Evolutionary conservation across 2,797 vertebrate species (phyloP).

Genomic region (Enteromius mattozi): DNA sequence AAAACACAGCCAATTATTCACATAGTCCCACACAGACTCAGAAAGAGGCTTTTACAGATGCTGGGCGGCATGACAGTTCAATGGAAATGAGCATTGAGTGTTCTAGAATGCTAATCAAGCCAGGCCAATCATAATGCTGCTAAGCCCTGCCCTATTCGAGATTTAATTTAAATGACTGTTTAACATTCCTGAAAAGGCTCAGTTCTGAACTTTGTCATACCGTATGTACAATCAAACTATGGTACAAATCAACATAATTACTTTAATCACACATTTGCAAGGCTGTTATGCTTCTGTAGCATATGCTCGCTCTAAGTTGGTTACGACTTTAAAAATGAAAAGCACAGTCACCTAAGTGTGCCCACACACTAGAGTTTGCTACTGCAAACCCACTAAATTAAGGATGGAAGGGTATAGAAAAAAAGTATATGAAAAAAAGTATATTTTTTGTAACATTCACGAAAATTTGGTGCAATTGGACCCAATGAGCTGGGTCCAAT

Average conservation of each 20-base stretch:
- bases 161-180: conserved; percentile 9
- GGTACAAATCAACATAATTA: not conserved
- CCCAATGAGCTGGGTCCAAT: not conserved
- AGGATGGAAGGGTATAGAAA: not conserved
- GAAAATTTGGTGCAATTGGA: not conserved
- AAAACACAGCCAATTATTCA: conserved; percentile 70
- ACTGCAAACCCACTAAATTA: not conserved
- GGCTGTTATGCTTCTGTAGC: not conserved
- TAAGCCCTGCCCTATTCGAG: conserved; percentile 56
- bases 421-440: not conserved
- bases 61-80: conserved; percentile 72
- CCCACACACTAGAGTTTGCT: not conserved
- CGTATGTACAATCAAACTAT: not conserved
- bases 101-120: conserved; percentile 67
- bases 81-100: conserved; percentile 67
- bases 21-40: conserved; percentile 67
- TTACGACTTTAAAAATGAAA: not conserved
- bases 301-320: not conserved
- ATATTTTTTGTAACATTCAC: not conserved
- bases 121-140: conserved; percentile 62
- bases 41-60: conserved; percentile 75
- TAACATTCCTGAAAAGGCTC: conserved; percentile 21
- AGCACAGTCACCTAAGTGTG: not conserved
- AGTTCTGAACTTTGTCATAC: not conserved
- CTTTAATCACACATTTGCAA: not conserved